Percentiles rank a stretch among this genome's conserved stretches.
These are phyloP conservation scores for Dendrolimus pini DNA, from an alignment of 2,888 invertebrate species.

Conservation along the genomic window DNA sequence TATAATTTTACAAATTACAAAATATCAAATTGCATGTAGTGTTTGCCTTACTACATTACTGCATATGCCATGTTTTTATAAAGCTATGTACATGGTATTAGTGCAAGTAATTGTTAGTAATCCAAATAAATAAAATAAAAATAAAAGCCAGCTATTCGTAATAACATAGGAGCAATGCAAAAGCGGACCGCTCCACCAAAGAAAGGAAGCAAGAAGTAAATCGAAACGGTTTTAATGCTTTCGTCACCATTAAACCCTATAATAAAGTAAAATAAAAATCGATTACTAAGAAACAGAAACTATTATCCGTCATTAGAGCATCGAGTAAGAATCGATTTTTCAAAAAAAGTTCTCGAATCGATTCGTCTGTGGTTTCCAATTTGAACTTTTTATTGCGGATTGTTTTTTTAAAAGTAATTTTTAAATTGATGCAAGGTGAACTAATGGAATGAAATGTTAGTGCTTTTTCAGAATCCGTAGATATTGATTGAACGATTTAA, in stretches of 20 bases:
- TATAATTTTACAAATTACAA: no score
- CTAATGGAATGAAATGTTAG: neutral
- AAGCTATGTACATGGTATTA: no score
- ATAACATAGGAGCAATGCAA: neutral
- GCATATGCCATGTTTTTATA: no score
- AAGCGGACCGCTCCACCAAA: neutral
- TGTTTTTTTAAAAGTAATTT: constrained; percentile 18
- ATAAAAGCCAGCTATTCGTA: neutral
- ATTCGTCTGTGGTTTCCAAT: constrained; percentile 46
- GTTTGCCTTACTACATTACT: no score
- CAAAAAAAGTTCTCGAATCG: constrained; percentile 37
- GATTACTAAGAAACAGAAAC: constrained; percentile 22
- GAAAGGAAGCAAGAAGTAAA: neutral
- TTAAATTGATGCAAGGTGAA: constrained; percentile 13
- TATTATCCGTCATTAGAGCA: constrained; percentile 42
- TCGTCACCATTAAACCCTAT: constrained; percentile 18
- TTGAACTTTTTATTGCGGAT: constrained; percentile 32
- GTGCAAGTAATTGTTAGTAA: no score
- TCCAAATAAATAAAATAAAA: neutral
- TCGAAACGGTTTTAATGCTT: constrained; percentile 8
- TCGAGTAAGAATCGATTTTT: constrained; percentile 40
- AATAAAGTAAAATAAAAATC: constrained; percentile 20
- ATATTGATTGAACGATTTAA: no score
- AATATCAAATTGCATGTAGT: no score
- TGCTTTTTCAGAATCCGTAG: neutral